Conservation (phyloP, 2,113 vertebrate species). For the Mesitornis unicolor region DNA sequence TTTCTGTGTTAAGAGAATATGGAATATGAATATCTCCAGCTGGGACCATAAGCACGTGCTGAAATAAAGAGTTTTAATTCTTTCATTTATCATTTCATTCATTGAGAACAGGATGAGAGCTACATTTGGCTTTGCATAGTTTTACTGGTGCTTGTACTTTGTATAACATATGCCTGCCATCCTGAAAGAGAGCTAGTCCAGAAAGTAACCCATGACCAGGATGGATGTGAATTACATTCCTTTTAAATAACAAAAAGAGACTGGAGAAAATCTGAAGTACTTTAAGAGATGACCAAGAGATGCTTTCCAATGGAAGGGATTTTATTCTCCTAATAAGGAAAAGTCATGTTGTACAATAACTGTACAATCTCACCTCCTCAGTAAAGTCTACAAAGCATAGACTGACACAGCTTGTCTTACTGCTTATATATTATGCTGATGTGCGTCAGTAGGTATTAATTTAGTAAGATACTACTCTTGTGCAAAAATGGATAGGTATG, state of each 20-base stretch:
- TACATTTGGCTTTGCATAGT: not conserved
- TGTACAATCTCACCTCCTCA: not conserved
- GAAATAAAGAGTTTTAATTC: not conserved
- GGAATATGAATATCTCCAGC: not conserved
- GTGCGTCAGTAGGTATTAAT: not conserved
- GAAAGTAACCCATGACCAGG: conserved; percentile 25
- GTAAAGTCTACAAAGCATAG: not conserved
- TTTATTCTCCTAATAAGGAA: conserved; percentile 39
- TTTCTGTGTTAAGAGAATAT: not conserved
- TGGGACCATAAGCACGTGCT: not conserved
- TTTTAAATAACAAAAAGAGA: not conserved
- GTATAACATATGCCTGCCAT: not conserved
- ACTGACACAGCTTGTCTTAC: not conserved
- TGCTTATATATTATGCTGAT: not conserved
- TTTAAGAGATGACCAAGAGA: not conserved
- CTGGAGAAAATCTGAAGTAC: not conserved
- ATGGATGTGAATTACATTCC: not conserved
- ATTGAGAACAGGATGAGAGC: not conserved
- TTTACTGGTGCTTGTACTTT: not conserved
- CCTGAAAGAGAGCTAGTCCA: not conserved
- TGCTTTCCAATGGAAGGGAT: not conserved
- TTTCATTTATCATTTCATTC: not conserved
- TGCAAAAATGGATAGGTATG: not conserved
- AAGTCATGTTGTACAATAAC: not conserved
- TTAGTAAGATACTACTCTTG: not conserved